A percentile compares a stretch with the other conserved stretches of the same genome.
Evolutionary conservation across 2,797 vertebrate species (phyloP).

Genomic region (Lepilemur ruficaudatus): DNA sequence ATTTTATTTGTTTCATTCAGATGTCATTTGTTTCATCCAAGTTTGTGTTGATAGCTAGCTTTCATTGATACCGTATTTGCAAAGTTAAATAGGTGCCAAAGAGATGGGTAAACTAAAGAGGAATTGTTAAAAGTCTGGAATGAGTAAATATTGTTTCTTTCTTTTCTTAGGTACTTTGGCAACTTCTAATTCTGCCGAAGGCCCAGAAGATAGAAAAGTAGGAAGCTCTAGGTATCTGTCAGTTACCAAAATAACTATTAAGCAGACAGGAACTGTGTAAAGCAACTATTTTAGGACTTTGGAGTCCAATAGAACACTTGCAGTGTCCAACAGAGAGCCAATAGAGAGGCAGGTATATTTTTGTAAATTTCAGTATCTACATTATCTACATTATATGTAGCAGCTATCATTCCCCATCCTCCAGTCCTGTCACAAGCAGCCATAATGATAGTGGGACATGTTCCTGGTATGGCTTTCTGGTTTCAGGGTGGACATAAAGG

Average conservation of each 20-base stretch:
- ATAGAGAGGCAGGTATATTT: not conserved
- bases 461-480: not conserved
- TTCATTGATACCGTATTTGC: not conserved
- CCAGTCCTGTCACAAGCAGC: no score
- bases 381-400: not conserved
- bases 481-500: not conserved
- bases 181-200: not conserved
- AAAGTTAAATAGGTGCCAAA: not conserved
- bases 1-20: not conserved
- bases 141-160: not conserved
- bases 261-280: not conserved
- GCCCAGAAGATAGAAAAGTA: not conserved
- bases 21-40: not conserved
- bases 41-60: not conserved
- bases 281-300: not conserved
- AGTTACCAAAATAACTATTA: not conserved
- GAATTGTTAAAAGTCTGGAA: not conserved
- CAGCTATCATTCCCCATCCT: accelerated
- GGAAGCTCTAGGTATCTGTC: not conserved
- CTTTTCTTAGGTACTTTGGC: not conserved
- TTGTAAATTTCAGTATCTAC: not conserved
- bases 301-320: not conserved
- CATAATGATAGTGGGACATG: not conserved
- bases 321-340: not conserved
- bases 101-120: not conserved